phyloP scores from a whole-genome alignment of 2,113 vertebrate species.

The Egretta garzetta region DNA sequence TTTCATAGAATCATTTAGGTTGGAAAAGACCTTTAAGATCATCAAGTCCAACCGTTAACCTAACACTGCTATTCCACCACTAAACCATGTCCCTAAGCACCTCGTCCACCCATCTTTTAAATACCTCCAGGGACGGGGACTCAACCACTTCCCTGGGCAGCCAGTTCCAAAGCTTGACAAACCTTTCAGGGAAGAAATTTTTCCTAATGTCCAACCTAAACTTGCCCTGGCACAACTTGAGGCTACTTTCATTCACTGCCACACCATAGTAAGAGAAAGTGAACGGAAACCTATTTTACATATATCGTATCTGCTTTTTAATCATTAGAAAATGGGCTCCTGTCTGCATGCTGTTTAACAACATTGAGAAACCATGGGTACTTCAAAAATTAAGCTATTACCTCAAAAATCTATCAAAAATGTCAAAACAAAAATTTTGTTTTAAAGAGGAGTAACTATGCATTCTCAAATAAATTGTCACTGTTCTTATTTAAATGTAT shows the following conservation, averaged over 20 bases:
- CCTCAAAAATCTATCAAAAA: neutral
- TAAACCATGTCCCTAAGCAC: too few relatives aligned
- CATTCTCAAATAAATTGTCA: neutral
- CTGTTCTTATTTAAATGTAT: neutral
- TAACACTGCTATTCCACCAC: too few relatives aligned
- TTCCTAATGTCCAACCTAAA: too few relatives aligned
- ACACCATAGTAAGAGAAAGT: neutral
- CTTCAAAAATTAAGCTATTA: neutral
- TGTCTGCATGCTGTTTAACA: neutral
- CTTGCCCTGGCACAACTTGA: too few relatives aligned
- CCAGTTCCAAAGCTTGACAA: too few relatives aligned
- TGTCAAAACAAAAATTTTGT: neutral
- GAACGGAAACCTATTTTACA: neutral
- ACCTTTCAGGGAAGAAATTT: too few relatives aligned
- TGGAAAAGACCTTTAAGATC: too few relatives aligned
- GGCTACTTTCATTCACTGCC: neutral
- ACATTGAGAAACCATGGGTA: neutral
- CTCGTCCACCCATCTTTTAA: too few relatives aligned
- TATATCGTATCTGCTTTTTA: neutral
- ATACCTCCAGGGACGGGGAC: too few relatives aligned
- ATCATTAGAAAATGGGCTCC: neutral
- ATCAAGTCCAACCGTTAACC: too few relatives aligned
- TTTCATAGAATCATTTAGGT: neutral
- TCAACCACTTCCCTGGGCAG: too few relatives aligned
- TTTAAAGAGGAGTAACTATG: neutral